Percentiles rank a stretch among this genome's conserved stretches.
phyloP scores from a whole-genome alignment of 2,797 vertebrate species.

The Sebastes wilsoni region DNA sequence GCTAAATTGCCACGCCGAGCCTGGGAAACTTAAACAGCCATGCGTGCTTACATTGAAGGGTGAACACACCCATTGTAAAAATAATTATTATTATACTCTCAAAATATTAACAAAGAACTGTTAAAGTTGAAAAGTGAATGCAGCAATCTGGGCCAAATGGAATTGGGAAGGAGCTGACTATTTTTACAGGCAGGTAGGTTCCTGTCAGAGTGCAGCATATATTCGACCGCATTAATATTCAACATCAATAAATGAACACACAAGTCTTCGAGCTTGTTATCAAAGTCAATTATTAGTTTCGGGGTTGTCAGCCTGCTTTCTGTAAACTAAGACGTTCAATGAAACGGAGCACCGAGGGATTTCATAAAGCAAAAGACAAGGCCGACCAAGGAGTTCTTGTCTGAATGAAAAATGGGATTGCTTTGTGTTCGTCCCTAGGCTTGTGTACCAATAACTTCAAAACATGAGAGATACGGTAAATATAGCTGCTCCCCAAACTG shows the following conservation, averaged over 20 bases:
- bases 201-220: not conserved
- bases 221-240: slow-evolving; percentile 35
- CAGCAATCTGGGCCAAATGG: not conserved
- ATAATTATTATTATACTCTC: too few relatives aligned
- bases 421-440: slow-evolving; percentile 74
- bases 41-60: not conserved
- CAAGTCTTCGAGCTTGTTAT: slow-evolving; percentile 54
- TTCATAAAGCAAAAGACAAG: slow-evolving; percentile 69
- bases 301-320: slow-evolving; percentile 44
- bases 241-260: slow-evolving; percentile 46
- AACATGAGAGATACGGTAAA: slow-evolving; percentile 65
- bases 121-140: not conserved
- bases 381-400: slow-evolving; percentile 60
- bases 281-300: slow-evolving; percentile 64
- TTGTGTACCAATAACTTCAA: slow-evolving; percentile 76
- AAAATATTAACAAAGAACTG: not conserved
- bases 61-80: not conserved
- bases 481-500: slow-evolving; percentile 64
- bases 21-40: not conserved
- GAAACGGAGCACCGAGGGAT: slow-evolving; percentile 62
- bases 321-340: slow-evolving; percentile 64
- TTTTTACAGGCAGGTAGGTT: slow-evolving; percentile 18
- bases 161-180: not conserved
- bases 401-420: slow-evolving; percentile 76
- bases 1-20: slow-evolving; percentile 5